Evolutionary conservation across 2,797 vertebrate genomes (phyloP).

Genomic region (Leptodactylus fallax): DNA sequence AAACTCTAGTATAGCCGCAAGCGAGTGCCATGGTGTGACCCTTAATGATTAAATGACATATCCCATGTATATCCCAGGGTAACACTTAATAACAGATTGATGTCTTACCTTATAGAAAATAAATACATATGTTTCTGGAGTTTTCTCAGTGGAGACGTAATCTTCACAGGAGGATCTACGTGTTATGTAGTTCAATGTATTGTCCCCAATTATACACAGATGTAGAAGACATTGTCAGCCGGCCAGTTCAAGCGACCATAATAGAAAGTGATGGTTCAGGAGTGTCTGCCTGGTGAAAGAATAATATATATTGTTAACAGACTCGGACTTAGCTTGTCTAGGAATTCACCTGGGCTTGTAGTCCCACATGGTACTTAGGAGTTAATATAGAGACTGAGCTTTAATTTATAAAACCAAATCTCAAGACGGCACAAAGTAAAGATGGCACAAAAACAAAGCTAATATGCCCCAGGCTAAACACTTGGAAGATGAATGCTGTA

Average conservation of each 20-base stretch:
- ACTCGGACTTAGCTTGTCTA: neutral
- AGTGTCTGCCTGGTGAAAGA: neutral
- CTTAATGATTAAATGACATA: neutral
- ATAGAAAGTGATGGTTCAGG: neutral
- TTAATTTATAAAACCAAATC: neutral
- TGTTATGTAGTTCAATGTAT: neutral
- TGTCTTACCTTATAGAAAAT: neutral
- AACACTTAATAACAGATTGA: neutral
- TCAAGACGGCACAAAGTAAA: neutral
- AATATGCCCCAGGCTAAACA: neutral
- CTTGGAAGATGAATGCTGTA: neutral
- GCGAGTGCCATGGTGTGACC: neutral
- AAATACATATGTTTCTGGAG: neutral
- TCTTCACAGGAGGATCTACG: neutral
- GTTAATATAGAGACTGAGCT: neutral
- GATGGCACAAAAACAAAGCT: neutral
- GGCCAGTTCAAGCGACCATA: neutral
- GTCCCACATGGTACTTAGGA: neutral
- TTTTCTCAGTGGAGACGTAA: constrained; percentile 1
- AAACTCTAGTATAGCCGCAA: neutral
- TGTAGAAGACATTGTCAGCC: neutral
- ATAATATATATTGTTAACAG: neutral
- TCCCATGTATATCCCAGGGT: neutral
- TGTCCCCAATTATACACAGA: constrained; percentile 28
- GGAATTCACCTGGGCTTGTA: neutral